A percentile compares a stretch with the other conserved stretches of the same genome.
Conservation (phyloP, 2,888 invertebrate genomes). For the Philhelius pedissequus region DNA sequence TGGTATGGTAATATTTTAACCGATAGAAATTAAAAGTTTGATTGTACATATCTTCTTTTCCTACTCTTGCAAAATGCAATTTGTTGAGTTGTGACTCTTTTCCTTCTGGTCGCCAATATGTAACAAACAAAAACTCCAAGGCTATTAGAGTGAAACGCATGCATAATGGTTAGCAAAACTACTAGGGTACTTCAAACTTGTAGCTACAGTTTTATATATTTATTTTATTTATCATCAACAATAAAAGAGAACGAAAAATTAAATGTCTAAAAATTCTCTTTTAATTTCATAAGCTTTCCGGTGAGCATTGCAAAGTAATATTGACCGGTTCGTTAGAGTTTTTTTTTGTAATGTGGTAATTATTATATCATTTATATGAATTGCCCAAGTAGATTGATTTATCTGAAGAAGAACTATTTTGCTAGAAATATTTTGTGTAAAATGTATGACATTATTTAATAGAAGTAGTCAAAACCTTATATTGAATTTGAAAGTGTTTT, state of each 20-base stretch:
- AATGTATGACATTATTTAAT: neutral
- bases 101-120: too few relatives aligned
- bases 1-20: too few relatives aligned
- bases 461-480: neutral
- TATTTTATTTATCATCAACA: too few relatives aligned
- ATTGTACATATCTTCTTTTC: too few relatives aligned
- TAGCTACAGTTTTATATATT: too few relatives aligned
- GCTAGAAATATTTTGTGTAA: neutral
- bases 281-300: neutral
- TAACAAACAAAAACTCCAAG: too few relatives aligned
- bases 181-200: too few relatives aligned
- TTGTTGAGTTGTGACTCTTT: too few relatives aligned
- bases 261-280: neutral
- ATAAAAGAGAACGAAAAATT: neutral
- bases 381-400: neutral
- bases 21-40: too few relatives aligned
- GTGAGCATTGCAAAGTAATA: neutral
- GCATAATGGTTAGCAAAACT: too few relatives aligned
- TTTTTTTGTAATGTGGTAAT: neutral
- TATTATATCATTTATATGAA: neutral
- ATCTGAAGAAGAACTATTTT: neutral
- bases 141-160: too few relatives aligned
- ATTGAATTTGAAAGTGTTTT: slow-evolving; percentile 13
- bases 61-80: too few relatives aligned
- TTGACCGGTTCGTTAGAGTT: neutral